phyloP scores from a whole-genome alignment of 2,797 vertebrate species.

The Sebastes aleutianus region DNA sequence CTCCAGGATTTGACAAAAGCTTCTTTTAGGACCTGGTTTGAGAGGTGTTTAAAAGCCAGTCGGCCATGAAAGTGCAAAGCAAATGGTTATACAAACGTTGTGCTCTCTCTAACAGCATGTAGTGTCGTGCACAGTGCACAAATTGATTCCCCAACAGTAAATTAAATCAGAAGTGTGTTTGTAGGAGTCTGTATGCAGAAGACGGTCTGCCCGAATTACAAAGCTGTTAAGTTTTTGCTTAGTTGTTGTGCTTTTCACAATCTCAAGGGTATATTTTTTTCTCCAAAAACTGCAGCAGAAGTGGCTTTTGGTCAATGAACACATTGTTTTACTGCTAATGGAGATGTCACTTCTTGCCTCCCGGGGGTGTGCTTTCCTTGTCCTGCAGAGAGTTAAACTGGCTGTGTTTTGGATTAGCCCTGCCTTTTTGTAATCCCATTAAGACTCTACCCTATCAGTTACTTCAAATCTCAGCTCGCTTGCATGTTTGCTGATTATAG shows the following conservation, averaged over 20 bases:
- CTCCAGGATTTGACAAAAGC: neutral
- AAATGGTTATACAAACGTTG: neutral
- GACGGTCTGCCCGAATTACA: neutral
- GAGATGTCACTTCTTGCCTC: neutral
- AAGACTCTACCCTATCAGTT: conserved; percentile 57
- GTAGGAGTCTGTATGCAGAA: neutral
- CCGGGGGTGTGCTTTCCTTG: conserved; percentile 24
- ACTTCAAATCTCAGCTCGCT: conserved; percentile 34
- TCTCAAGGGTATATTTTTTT: neutral
- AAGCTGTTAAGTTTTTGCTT: neutral
- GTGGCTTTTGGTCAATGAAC: neutral
- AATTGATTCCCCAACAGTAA: neutral
- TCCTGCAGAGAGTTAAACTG: conserved; percentile 41
- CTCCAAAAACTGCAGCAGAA: neutral
- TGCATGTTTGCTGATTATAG: conserved; percentile 3
- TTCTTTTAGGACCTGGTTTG: neutral
- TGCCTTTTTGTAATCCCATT: conserved; percentile 55
- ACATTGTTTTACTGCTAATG: conserved; percentile 1
- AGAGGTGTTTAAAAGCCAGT: neutral
- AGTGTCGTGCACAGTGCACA: neutral
- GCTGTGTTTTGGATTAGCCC: conserved; percentile 51
- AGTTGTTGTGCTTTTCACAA: neutral
- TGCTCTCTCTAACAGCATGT: neutral
- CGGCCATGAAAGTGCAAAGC: neutral
- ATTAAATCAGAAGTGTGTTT: neutral